Evolutionary conservation across 1,140 invertebrate species (phyloP), one percentile per base, ranked within the genome.

Genomic region (Trigoniulus corallinus): DNA sequence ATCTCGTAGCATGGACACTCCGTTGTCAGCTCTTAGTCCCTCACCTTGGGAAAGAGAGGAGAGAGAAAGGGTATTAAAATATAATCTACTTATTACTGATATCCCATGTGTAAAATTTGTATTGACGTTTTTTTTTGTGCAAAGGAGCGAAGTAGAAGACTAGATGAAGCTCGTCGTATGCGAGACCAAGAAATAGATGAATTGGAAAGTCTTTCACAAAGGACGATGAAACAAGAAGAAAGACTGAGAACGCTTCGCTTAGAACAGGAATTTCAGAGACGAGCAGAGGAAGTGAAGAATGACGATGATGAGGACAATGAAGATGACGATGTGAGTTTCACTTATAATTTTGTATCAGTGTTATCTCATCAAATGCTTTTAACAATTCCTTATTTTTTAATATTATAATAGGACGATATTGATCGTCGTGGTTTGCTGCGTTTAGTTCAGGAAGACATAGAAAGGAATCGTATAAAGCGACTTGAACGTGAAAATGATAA

Each of bases 1-100:
- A n/a, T n/a, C n/a, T n/a, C n/a, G n/a, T n/a, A n/a, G n/a, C n/a
- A n/a, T n/a, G n/a, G n/a, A n/a, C n/a, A n/a, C n/a, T n/a, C n/a
- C 62, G n/a, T 27, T 7, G n/a, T 27, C 50, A 47, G n/a, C 50
- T 2, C 7, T 56, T 65, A 71, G 51, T 73, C 74, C 76, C 45
- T 87, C 86, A 72, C 85, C 85, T 1, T 89, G 86, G 87, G 83
- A 88, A 58, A 70, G 84, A 47, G 87, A 91, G 69, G 85, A 88
- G 64, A 78, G 82, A 56, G 86, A 92, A 68, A 81, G 78, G 61
- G 81, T 79, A 60, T 60, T 56, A 39, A 44, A 47, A 34, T 7
- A 34, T 7, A 15, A 34, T n/a, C n/a, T n/a, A n/a, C n/a, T n/a
- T n/a, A n/a, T 45, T 24, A 1, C 34, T 43, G 43, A 51, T 34